Percentiles rank a stretch among this genome's conserved stretches.
These are phyloP conservation scores for Charadrius vociferus DNA, from an alignment of 2,113 vertebrate genomes.

Conservation along the genomic window DNA sequence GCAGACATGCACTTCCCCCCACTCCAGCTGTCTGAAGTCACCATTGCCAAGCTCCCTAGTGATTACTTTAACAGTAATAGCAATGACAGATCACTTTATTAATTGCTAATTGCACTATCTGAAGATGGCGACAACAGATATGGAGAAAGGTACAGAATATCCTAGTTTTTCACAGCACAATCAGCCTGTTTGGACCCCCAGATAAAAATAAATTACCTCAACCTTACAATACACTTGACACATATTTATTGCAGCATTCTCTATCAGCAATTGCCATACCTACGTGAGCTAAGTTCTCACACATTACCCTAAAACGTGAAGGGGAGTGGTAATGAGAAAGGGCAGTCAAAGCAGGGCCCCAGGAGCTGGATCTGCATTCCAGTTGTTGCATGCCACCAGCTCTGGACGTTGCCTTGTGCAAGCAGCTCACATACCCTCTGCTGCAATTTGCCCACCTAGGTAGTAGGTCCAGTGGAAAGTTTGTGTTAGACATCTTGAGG, in stretches of 20 bases:
- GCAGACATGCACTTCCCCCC: accelerated
- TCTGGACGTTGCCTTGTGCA: background rate
- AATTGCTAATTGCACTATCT: slow-evolving; percentile 57
- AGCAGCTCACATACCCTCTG: background rate
- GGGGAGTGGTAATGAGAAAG: background rate
- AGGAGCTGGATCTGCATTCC: background rate
- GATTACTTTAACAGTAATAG: slow-evolving; percentile 13
- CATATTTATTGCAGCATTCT: slow-evolving; percentile 7
- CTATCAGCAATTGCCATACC: slow-evolving; percentile 43
- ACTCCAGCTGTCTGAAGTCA: background rate
- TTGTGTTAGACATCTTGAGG: background rate
- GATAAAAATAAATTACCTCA: slow-evolving; percentile 53
- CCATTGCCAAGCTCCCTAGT: background rate
- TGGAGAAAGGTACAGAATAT: slow-evolving; percentile 16
- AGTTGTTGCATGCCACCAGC: background rate
- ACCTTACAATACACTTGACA: slow-evolving; percentile 24
- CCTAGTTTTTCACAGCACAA: slow-evolving; percentile 55
- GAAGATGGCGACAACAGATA: slow-evolving; percentile 61
- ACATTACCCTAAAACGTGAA: background rate
- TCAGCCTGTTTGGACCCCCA: slow-evolving; percentile 18
- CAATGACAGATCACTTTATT: slow-evolving; percentile 48
- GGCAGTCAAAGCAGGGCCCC: background rate
- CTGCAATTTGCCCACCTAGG: background rate
- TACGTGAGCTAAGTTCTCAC: background rate
- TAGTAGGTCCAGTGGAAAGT: background rate